phyloP scores from a whole-genome alignment of 2,797 vertebrate genomes.

The Bradypodion ventrale region DNA sequence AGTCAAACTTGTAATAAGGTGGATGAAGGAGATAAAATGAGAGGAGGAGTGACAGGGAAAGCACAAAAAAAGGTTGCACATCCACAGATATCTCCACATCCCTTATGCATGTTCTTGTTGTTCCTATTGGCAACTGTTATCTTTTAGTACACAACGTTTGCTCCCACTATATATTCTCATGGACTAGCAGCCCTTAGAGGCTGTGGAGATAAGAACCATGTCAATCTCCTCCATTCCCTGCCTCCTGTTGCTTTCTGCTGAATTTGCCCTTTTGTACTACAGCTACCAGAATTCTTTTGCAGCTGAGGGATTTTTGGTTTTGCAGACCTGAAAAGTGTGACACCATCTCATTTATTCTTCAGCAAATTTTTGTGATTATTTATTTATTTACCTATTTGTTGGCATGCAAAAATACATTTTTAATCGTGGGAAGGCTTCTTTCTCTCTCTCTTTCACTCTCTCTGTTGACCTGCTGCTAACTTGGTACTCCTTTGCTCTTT shows the following conservation, averaged over 20 bases:
- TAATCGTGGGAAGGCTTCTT: neutral
- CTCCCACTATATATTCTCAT: slow-evolving; percentile 25
- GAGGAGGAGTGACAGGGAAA: neutral
- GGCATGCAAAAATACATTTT: too few species aligned
- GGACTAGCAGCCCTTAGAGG: slow-evolving; percentile 21
- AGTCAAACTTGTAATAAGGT: too few species aligned
- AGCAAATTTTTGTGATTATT: neutral
- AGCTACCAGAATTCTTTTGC: too few species aligned
- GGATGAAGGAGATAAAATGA: too few species aligned
- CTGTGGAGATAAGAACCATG: slow-evolving; percentile 40
- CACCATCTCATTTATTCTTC: neutral
- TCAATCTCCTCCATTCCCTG: slow-evolving; percentile 17
- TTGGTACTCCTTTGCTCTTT: too few species aligned
- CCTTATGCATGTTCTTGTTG: neutral
- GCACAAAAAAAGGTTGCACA: neutral
- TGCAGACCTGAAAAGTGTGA: too few species aligned
- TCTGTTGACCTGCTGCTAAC: neutral
- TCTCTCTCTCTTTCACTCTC: neutral
- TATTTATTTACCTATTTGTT: too few species aligned
- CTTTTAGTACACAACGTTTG: neutral
- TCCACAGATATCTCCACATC: neutral
- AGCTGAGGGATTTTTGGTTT: too few species aligned
- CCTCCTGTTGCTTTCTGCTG: slow-evolving; percentile 37
- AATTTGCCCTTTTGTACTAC: too few species aligned
- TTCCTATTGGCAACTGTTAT: slow-evolving; percentile 31